Evolutionary conservation across 2,113 vertebrate genomes (phyloP), one percentile per base, ranked within the genome.

Genomic region (Perccottus glenii): DNA sequence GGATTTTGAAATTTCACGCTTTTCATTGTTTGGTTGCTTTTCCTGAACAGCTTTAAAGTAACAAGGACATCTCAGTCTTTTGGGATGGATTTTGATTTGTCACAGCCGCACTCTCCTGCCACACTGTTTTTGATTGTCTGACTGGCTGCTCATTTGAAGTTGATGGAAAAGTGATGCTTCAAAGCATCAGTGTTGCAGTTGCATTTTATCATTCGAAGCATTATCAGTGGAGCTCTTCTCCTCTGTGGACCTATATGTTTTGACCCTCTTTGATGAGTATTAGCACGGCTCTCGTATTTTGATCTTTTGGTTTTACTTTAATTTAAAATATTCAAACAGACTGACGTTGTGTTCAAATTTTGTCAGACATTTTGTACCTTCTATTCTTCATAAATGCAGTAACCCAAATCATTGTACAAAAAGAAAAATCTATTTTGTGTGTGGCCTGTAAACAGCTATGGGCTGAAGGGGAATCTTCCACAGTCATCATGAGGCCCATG

Each of bases 201-300:
- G 62, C 27, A 11, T 50, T 9, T 51, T 1, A 27, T 27, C 19
- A 9, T 79, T 75, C 79, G 61, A 73, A 70, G 59, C 71, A 65
- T 82, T n/a, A 77, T 59, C 45, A 49, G 16, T 56, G 69, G 56
- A 51, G 61, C 56, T 11, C 48, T 60, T 78, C 70, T 69, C 19
- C 19, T 27, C 19, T 27, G 8, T 40, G 4, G 38, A 40, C 38
- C 38, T 8, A 5, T 50, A 50, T 27, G 48, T 50, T 50, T 50
- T 51, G 38, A 40, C 38, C 38, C 35, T 32, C 52, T 55, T 55
- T 55, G 52, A 55, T 55, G 52, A 27, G 19, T 27, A 27, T 27
- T 27, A 27, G 19, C 19, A 27, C 19, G 19, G 19, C 19, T 27
- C 19, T 27, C 19, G 19, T 27, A 27, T 27, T 27, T 27, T 27